Base-by-base conservation (phyloP, 1,140 invertebrate genomes). In the Littorina saxatilis region DNA sequence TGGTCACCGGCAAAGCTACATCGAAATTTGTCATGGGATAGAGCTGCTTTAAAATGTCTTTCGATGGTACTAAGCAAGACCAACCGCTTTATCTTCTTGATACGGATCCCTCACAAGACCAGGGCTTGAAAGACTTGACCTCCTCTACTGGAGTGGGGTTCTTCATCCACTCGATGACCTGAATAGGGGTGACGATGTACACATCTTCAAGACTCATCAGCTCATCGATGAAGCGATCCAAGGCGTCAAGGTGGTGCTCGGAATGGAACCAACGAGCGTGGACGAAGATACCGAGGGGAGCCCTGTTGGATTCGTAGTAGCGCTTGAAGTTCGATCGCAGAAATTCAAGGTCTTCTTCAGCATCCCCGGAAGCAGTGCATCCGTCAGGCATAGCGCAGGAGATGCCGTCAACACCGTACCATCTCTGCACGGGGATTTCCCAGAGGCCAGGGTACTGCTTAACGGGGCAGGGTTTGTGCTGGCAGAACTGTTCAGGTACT, bases 121-220 rank as follows among this genome's bases (percentile, higher is more conserved):
- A 89, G 27, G 87, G 85, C 27, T 78, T 47, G 29, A 89, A 84
- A 27, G 35, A 79, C 93, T 97, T 97, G 13, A 96, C 95, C 89
- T 98, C 96, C 40, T 94, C 94, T 81, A 97, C 91, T 2, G 96
- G 97, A 58, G 96, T 94, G 15, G 97, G 97, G 89, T 97, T 98
- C 90, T 98, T 97, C 91, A 99, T 98, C 97, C 98, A 99, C 90
- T 98, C 97, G 86, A 99, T 97, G 0, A 98, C 97, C 94, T 96
- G 92, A 52, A 91, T 89, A 96, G 98, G 98, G n/a, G 97, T 99
- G 0, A 98, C 97, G 90, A 99, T 98, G 93, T 98, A 99, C 7
- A 98, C 97, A 90, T 99, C 98, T 81, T 97, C 96, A 93, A 97
- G 95, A 79, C 95, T 96, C 43, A 98, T 92, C 68, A 98, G 95